phyloP scores from a whole-genome alignment of 1,140 invertebrate species.

The Galleria mellonella region DNA sequence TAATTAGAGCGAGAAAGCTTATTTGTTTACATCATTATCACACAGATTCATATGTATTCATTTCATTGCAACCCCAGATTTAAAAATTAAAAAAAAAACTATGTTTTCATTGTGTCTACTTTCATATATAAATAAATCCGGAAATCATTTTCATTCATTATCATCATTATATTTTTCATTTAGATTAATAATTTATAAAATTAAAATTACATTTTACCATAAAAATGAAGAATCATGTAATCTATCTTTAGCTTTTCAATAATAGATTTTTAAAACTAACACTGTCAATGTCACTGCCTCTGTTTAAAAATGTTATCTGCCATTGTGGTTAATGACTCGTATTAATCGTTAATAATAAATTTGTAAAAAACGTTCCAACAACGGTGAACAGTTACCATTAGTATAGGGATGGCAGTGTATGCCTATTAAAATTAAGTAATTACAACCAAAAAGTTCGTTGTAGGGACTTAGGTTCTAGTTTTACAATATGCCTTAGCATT shows the following conservation, averaged over 20 bases:
- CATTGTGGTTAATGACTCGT: constrained; percentile 49
- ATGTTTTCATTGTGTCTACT: no score
- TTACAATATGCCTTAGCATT: constrained; percentile 19
- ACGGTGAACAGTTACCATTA: constrained; percentile 73
- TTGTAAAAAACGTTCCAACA: constrained; percentile 66
- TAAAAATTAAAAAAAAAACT: no score
- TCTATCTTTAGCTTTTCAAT: background rate
- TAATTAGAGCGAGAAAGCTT: no score
- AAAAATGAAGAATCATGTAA: no score
- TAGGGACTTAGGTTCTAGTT: constrained; percentile 70
- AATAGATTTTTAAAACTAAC: constrained; percentile 30
- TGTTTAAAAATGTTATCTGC: constrained; percentile 32
- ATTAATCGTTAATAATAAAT: constrained; percentile 55
- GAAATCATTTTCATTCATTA: no score
- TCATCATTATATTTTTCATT: no score
- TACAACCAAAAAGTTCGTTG: constrained; percentile 72
- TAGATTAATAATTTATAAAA: no score
- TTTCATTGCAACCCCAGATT: no score
- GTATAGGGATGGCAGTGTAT: constrained; percentile 42
- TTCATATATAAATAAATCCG: no score
- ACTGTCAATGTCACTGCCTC: constrained; percentile 56
- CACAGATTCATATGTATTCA: no score
- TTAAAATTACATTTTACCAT: no score
- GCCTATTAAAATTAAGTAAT: constrained; percentile 62
- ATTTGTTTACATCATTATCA: no score